Conservation (phyloP, 2,113 vertebrate species). For the Ifrita kowaldi region DNA sequence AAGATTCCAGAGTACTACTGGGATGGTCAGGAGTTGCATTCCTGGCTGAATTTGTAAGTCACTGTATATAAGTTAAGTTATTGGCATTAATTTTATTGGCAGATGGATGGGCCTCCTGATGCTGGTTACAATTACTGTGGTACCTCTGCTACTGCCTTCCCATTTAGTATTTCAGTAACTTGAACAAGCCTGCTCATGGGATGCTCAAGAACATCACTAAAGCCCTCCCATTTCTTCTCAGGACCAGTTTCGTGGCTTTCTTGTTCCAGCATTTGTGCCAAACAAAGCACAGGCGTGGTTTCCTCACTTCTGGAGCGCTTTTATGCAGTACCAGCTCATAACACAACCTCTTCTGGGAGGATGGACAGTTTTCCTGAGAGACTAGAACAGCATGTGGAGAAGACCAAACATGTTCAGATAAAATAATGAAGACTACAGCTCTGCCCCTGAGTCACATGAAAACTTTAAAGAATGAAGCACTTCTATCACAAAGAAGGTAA, state of each 20-base stretch:
- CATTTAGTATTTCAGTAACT: neutral
- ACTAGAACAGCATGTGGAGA: neutral
- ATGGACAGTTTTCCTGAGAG: neutral
- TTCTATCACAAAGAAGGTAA: neutral
- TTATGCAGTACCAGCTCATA: neutral
- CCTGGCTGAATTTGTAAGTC: neutral
- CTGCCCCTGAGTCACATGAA: neutral
- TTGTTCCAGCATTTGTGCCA: neutral
- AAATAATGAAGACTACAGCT: neutral
- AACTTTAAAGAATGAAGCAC: neutral
- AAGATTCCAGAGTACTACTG: neutral
- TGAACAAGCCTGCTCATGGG: neutral
- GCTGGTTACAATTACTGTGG: neutral
- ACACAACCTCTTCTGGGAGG: neutral
- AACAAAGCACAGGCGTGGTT: neutral
- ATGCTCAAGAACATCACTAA: neutral
- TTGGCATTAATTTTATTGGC: neutral
- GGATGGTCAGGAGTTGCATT: neutral
- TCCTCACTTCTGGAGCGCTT: neutral
- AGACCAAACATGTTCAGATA: neutral
- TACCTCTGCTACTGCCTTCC: neutral
- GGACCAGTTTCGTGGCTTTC: neutral
- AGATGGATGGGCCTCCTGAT: neutral
- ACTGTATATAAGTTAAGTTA: neutral
- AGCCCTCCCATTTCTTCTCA: neutral